phyloP scores from a whole-genome alignment of 2,113 vertebrate species.

The Thamnaconus septentrionalis region DNA sequence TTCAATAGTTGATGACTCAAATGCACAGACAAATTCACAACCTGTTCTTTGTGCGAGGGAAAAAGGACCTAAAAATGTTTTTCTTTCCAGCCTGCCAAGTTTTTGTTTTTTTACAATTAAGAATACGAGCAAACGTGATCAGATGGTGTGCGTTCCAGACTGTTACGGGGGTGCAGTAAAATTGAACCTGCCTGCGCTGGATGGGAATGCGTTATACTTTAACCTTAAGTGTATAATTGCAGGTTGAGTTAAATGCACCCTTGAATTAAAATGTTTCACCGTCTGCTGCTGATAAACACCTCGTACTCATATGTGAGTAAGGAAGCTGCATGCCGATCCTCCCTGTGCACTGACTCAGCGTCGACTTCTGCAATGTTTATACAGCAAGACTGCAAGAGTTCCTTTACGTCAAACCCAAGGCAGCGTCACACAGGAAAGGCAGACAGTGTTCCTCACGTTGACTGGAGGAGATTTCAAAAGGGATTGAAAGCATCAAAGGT shows the following conservation, averaged over 20 bases:
- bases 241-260: conserved; percentile 60
- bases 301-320: conserved; percentile 48
- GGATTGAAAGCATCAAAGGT: not conserved
- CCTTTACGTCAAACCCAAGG: not conserved
- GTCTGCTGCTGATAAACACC: conserved; percentile 72
- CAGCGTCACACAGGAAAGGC: not conserved
- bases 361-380: not conserved
- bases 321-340: conserved; percentile 6
- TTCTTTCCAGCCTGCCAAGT: conserved; percentile 1
- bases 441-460: not conserved
- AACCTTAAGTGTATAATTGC: conserved; percentile 75
- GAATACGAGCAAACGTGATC: conserved; percentile 9
- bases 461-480: not conserved
- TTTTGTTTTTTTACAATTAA: conserved; percentile 20
- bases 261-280: conserved; percentile 67
- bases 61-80: not conserved
- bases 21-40: too few relatives aligned
- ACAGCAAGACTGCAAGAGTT: not conserved
- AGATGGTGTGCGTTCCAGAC: conserved; percentile 26
- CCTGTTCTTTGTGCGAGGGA: too few relatives aligned
- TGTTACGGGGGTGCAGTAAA: conserved; percentile 30
- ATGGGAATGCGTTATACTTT: conserved; percentile 73
- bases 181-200: conserved; percentile 56
- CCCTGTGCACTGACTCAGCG: conserved; percentile 32
- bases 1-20: too few relatives aligned